These are phyloP conservation scores for Apamea monoglypha DNA, from an alignment of 2,888 invertebrate species.

Conservation along the genomic window DNA sequence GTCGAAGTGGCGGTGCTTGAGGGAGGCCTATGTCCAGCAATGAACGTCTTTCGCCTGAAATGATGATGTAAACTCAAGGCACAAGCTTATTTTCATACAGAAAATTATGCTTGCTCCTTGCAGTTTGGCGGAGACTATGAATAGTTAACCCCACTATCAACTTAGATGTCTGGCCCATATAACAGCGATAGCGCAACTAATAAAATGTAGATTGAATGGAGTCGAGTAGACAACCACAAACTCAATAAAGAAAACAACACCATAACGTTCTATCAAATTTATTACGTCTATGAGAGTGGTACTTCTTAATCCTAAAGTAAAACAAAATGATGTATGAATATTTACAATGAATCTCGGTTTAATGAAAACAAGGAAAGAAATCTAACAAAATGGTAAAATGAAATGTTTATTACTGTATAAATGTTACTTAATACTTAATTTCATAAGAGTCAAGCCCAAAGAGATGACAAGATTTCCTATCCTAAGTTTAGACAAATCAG, in stretches of 20 bases:
- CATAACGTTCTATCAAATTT: conserved; percentile 75
- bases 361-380: conserved; percentile 44
- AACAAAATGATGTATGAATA: conserved; percentile 71
- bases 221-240: not conserved
- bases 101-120: not conserved
- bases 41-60: too few relatives aligned
- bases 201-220: not conserved
- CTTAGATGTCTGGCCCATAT: not conserved
- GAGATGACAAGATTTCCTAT: conserved; percentile 69
- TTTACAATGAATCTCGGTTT: conserved; percentile 71
- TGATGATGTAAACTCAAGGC: not conserved
- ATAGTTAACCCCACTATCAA: not conserved
- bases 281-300: conserved; percentile 72
- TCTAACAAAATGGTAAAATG: conserved; percentile 64
- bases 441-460: conserved; percentile 77
- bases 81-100: not conserved
- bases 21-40: too few relatives aligned
- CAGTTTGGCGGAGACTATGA: not conserved
- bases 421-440: conserved; percentile 68
- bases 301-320: conserved; percentile 63
- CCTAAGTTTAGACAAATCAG: conserved; percentile 39
- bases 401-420: conserved; percentile 67
- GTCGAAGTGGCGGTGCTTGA: too few relatives aligned
- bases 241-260: conserved; percentile 49
- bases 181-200: not conserved